Conservation (phyloP, 2,888 invertebrate genomes). For the Pherbina coryleti region DNA sequence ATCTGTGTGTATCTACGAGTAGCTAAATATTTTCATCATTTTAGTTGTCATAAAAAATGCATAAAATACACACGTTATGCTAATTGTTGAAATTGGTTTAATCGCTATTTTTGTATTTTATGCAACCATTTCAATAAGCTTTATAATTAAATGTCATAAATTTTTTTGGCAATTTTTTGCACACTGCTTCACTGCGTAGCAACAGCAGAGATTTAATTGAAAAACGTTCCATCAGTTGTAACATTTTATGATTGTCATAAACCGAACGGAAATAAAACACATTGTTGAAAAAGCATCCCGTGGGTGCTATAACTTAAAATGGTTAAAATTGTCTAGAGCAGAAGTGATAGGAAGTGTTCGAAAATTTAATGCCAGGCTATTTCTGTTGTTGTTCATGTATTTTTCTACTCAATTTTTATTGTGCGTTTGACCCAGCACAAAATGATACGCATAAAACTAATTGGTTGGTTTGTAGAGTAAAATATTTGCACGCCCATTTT, state of each 20-base stretch:
- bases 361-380: background rate
- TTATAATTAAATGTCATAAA: no score
- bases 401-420: background rate
- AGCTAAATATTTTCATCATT: background rate
- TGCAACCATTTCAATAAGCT: no score
- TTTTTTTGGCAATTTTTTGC: no score
- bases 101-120: background rate
- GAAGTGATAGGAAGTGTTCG: background rate
- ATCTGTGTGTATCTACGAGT: background rate
- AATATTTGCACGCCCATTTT: no score
- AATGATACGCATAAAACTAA: background rate
- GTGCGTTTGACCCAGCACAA: background rate
- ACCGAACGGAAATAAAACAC: background rate
- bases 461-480: background rate
- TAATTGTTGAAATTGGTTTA: background rate
- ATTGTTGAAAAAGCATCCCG: background rate
- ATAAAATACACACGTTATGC: background rate
- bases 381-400: background rate
- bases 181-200: no score
- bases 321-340: background rate
- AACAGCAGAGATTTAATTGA: slow-evolving; percentile 21
- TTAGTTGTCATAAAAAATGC: background rate
- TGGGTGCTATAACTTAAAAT: background rate
- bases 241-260: slow-evolving; percentile 22
- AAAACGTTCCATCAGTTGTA: slow-evolving; percentile 19